Evolutionary conservation across 2,113 vertebrate genomes (phyloP).

Genomic region (Aegypius monachus): DNA sequence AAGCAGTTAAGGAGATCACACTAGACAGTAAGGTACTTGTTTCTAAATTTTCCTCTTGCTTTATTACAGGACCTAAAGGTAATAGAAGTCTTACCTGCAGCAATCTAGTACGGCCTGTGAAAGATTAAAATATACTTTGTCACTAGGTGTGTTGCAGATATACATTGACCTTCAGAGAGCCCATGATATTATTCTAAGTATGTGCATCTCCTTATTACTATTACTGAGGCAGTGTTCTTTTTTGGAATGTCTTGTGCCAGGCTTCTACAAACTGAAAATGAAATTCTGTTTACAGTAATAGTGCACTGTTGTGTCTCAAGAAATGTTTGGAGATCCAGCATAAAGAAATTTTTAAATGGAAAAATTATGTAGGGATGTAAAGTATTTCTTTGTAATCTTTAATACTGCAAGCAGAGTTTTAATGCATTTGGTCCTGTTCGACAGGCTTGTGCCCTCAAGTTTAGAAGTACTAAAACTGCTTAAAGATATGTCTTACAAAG

Average conservation of each 20-base stretch:
- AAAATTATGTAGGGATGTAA: neutral
- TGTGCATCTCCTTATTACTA: neutral
- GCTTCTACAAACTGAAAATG: neutral
- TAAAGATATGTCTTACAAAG: neutral
- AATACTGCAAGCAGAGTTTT: neutral
- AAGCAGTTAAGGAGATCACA: slow-evolving; percentile 89
- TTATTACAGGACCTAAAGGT: neutral
- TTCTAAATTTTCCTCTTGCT: neutral
- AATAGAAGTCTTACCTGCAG: neutral
- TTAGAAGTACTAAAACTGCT: neutral
- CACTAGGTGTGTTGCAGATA: neutral
- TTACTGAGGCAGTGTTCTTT: neutral
- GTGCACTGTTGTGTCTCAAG: neutral
- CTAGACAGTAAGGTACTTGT: slow-evolving; percentile 90
- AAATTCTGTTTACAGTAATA: neutral
- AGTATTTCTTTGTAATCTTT: neutral
- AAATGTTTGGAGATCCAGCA: neutral
- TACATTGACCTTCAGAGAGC: neutral
- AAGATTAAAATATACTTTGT: neutral
- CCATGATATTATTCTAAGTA: neutral
- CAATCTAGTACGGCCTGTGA: neutral
- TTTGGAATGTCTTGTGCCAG: neutral
- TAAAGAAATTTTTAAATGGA: neutral
- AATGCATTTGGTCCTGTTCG: neutral
- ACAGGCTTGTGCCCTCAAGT: neutral